Conservation (phyloP, 2,113 vertebrate genomes). For the human region GRCh38 chr1:27555001-27555500, state of each 20-base stretch:
- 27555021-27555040: constrained; percentile 47
- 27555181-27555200: constrained; percentile 69
- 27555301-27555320: constrained; percentile 51
- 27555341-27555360: background rate
- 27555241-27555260: constrained; percentile 57
- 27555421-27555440: background rate
- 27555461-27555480: background rate
- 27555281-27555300: background rate
- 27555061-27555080: constrained; percentile 52
- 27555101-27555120: constrained; percentile 70
- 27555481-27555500: background rate
- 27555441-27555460: background rate
- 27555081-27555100: constrained; percentile 62
- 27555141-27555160: constrained; percentile 67
- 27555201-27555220: constrained; percentile 69
- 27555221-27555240: constrained; percentile 52
- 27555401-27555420: background rate
- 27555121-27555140: constrained; percentile 70
- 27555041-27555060: constrained; percentile 33
- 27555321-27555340: constrained; percentile 6
- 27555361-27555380: background rate
- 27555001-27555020: constrained; percentile 33
- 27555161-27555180: constrained; percentile 59
- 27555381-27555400: background rate
- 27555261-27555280: background rate